These are phyloP conservation scores for Hypercompe scribonia DNA, from an alignment of 2,888 invertebrate species.

Conservation along the genomic window DNA sequence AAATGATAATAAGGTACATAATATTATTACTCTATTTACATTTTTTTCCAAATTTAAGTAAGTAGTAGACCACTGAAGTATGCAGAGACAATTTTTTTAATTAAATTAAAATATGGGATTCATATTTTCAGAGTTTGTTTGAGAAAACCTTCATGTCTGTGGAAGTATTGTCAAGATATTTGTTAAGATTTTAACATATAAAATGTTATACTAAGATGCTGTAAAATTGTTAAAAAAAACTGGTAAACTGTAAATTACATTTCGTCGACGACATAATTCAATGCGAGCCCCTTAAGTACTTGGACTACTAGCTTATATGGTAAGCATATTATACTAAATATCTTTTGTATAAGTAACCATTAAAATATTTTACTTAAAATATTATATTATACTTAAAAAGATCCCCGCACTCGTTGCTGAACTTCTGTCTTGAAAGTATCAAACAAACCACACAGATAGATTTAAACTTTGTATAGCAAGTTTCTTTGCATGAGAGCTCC, in stretches of 20 bases:
- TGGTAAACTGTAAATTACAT: background rate
- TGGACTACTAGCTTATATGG: too few relatives aligned
- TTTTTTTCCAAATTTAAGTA: too few relatives aligned
- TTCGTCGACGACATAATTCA: background rate
- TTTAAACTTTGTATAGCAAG: slow-evolving; percentile 51
- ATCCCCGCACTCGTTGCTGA: slow-evolving; percentile 25
- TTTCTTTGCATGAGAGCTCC: slow-evolving; percentile 49
- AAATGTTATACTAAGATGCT: background rate
- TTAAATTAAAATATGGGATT: too few relatives aligned
- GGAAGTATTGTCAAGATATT: too few relatives aligned
- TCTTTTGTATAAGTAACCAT: too few relatives aligned
- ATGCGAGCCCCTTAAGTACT: background rate
- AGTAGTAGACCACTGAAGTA: too few relatives aligned
- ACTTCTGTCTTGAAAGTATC: slow-evolving; percentile 43
- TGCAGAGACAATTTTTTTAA: too few relatives aligned
- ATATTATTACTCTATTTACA: too few relatives aligned
- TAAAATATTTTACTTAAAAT: slow-evolving; percentile 24
- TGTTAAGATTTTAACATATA: background rate
- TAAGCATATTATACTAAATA: too few relatives aligned
- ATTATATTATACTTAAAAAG: slow-evolving; percentile 37
- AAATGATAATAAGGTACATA: too few relatives aligned
- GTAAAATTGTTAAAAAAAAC: background rate
- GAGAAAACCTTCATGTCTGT: too few relatives aligned
- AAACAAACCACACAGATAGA: slow-evolving; percentile 37
- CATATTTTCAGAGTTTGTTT: too few relatives aligned